Percentiles rank a stretch among this genome's conserved stretches.
phyloP scores from a whole-genome alignment of 2,888 invertebrate genomes.

The Acleris holmiana region DNA sequence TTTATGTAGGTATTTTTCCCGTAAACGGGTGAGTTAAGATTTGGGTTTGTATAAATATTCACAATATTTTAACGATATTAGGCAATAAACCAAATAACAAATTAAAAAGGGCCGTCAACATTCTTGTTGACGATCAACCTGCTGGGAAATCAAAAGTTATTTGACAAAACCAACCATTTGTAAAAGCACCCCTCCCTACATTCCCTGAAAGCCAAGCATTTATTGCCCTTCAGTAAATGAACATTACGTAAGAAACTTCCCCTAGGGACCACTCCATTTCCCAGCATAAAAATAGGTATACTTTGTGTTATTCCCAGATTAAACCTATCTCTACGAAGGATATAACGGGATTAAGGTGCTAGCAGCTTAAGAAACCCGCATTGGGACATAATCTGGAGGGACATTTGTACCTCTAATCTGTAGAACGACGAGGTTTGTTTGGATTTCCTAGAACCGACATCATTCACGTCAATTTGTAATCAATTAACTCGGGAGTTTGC shows the following conservation, averaged over 20 bases:
- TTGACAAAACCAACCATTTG: neutral
- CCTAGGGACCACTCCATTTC: constrained; percentile 16
- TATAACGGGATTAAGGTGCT: constrained; percentile 25
- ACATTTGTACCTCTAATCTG: constrained; percentile 34
- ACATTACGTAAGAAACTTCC: constrained; percentile 11
- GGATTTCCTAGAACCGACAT: constrained; percentile 9
- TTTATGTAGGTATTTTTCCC: no score
- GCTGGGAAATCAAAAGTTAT: neutral
- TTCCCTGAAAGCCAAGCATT: constrained; percentile 2
- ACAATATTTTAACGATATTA: no score
- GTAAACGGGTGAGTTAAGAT: no score
- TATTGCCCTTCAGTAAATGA: constrained; percentile 21
- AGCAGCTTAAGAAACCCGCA: constrained; percentile 28
- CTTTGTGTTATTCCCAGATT: constrained; percentile 22
- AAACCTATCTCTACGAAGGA: constrained; percentile 18
- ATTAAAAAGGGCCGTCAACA: no score
- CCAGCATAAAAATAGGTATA: constrained; percentile 21
- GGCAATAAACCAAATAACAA: no score
- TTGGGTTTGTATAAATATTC: no score
- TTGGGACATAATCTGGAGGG: constrained; percentile 28
- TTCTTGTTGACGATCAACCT: neutral
- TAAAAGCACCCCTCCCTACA: neutral
- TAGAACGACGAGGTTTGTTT: constrained; percentile 14
- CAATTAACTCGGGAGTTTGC: no score
- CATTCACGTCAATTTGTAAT: neutral